Evolutionary conservation across 2,888 invertebrate species (phyloP).

Genomic region (Agriotes lineatus): DNA sequence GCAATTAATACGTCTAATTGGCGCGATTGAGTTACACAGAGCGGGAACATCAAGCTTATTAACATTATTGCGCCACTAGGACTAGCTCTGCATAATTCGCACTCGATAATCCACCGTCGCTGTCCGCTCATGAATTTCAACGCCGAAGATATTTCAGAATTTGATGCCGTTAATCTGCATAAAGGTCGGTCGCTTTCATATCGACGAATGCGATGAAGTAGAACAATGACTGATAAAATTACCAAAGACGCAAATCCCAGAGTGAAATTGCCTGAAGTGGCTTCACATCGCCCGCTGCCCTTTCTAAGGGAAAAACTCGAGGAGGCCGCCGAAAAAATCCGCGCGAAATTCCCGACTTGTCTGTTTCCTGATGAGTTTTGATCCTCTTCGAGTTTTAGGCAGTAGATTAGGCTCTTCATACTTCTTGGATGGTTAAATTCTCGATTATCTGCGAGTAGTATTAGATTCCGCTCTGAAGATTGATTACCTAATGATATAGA

Average conservation of each 20-base stretch:
- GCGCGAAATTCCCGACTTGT: conserved; percentile 15
- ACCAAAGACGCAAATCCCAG: conserved; percentile 38
- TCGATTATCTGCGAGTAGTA: not conserved
- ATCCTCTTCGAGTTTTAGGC: conserved; percentile 8
- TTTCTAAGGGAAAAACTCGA: conserved; percentile 27
- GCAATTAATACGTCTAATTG: conserved; percentile 50
- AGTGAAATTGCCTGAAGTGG: conserved; percentile 41
- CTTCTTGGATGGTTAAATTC: not conserved
- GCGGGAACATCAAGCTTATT: conserved; percentile 41
- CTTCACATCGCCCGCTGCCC: conserved; percentile 28
- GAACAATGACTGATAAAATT: conserved; percentile 45
- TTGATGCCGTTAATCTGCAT: conserved; percentile 41
- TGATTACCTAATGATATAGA: too few relatives aligned
- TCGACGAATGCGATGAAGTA: conserved; percentile 40
- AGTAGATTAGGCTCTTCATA: not conserved
- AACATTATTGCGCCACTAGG: conserved; percentile 37
- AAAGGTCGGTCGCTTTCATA: conserved; percentile 37
- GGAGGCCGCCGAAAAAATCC: conserved; percentile 17
- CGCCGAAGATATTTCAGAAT: conserved; percentile 31
- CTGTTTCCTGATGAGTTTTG: conserved; percentile 20
- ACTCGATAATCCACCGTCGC: conserved; percentile 34
- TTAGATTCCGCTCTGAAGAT: not conserved
- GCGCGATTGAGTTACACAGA: conserved; percentile 48
- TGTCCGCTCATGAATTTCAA: conserved; percentile 41
- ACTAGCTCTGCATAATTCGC: conserved; percentile 36